Evolutionary conservation across 2,113 vertebrate genomes (phyloP).

Genomic region (Otis tarda): DNA sequence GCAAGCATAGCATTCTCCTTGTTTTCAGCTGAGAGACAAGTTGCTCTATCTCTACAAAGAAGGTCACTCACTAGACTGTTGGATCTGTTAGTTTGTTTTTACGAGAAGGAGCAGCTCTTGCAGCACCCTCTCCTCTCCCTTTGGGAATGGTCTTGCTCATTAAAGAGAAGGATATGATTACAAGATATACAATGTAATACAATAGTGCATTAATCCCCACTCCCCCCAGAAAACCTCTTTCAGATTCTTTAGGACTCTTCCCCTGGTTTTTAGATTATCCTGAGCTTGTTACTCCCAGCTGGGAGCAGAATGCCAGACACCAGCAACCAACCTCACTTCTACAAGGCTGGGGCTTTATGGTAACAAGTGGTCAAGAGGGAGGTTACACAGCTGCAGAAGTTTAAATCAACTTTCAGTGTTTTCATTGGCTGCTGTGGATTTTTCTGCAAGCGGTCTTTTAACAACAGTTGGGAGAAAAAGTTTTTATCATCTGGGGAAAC

Average conservation of each 20-base stretch:
- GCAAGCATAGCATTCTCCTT: background rate
- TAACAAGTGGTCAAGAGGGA: background rate
- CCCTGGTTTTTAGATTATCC: background rate
- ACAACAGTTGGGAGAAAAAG: background rate
- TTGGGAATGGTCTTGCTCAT: background rate
- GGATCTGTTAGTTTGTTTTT: background rate
- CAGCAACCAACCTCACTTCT: background rate
- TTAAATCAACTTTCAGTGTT: background rate
- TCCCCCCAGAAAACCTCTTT: background rate
- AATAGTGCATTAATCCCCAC: background rate
- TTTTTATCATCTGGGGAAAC: background rate
- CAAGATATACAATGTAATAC: background rate
- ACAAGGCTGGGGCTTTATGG: background rate
- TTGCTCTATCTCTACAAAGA: background rate
- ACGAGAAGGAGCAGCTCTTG: background rate
- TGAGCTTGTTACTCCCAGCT: background rate
- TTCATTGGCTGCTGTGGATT: background rate
- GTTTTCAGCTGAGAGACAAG: background rate
- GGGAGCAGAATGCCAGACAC: background rate
- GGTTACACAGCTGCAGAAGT: background rate
- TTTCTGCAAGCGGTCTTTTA: background rate
- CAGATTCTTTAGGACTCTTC: background rate
- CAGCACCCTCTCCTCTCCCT: background rate
- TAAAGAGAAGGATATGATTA: background rate
- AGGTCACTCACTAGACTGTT: background rate